phyloP scores from a whole-genome alignment of 2,888 invertebrate species.

The Cecidostiba fungosa region DNA sequence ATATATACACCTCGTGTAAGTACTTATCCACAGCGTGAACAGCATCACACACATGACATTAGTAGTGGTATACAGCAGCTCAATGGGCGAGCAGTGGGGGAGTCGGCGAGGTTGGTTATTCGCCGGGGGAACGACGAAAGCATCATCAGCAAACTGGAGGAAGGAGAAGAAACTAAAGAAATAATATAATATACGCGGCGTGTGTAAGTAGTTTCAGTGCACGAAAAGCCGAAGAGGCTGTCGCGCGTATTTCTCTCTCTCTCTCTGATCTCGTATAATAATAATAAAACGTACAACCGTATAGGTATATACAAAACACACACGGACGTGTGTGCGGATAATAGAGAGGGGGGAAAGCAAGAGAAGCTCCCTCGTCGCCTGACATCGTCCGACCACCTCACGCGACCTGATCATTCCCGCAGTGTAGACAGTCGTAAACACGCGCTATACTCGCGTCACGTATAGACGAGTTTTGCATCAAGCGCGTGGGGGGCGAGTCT shows the following conservation, averaged over 20 bases:
- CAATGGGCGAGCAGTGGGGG: neutral
- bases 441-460: neutral
- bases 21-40: no score
- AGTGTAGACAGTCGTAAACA: neutral
- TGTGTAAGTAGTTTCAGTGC: conserved; percentile 1
- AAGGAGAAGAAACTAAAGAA: conserved; percentile 18
- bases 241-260: neutral
- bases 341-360: conserved; percentile 44
- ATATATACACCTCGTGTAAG: neutral
- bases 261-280: no score
- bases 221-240: conserved; percentile 21
- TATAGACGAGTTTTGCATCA: neutral
- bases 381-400: conserved; percentile 63
- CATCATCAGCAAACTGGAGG: neutral
- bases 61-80: neutral
- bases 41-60: neutral
- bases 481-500: conserved; percentile 5
- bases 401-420: conserved; percentile 30
- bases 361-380: conserved; percentile 51
- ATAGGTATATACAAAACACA: no score
- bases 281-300: no score
- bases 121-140: neutral
- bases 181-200: neutral
- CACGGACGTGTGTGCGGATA: conserved; percentile 12
- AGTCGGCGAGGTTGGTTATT: neutral